These are phyloP conservation scores for Pedionomus torquatus DNA, from an alignment of 2,113 vertebrate species.

Conservation along the genomic window DNA sequence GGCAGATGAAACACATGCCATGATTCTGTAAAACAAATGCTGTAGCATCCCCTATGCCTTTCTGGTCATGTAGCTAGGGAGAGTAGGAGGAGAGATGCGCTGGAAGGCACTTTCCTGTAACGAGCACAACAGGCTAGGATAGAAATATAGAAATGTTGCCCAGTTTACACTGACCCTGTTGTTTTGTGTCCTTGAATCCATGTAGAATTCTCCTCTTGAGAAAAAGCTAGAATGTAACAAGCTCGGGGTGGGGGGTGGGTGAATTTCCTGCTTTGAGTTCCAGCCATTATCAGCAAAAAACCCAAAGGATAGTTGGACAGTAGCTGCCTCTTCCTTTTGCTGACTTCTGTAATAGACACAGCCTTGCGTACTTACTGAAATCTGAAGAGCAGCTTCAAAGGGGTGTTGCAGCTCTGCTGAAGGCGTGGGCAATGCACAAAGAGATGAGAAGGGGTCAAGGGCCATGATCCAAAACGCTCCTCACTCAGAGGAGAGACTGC, in stretches of 20 bases:
- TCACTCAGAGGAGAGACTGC: neutral
- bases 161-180: neutral
- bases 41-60: neutral
- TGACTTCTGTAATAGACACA: neutral
- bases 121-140: neutral
- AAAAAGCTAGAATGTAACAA: neutral
- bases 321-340: neutral
- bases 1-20: neutral
- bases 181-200: neutral
- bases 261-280: neutral
- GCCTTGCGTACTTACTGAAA: fast-evolving
- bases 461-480: fast-evolving
- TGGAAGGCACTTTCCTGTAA: neutral
- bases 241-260: neutral
- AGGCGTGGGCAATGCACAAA: neutral
- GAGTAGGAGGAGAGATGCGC: neutral
- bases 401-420: neutral
- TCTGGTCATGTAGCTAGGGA: fast-evolving
- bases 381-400: neutral
- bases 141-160: neutral
- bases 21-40: neutral
- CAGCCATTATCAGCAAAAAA: neutral
- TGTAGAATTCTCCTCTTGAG: neutral
- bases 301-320: neutral
- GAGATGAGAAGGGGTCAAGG: neutral